phyloP scores from a whole-genome alignment of 2,888 invertebrate species.

The Cepaea hortensis region DNA sequence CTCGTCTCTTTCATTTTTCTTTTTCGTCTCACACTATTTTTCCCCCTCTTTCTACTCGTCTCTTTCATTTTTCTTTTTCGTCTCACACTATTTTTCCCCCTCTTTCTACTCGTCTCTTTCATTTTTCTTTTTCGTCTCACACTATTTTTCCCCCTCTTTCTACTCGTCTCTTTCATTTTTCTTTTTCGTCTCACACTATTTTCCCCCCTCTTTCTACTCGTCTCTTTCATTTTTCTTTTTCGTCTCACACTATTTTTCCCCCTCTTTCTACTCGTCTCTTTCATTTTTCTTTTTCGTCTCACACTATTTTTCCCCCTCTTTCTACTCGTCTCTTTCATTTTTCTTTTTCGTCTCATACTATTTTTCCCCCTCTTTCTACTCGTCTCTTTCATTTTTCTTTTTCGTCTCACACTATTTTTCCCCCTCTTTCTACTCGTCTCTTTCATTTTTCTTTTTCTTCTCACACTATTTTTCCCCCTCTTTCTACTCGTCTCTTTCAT shows the following conservation, averaged over 20 bases:
- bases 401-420: not conserved
- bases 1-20: not conserved
- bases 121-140: not conserved
- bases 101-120: not conserved
- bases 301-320: not conserved
- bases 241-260: not conserved
- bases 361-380: not conserved
- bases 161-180: not conserved
- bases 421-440: not conserved
- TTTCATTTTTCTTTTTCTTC: not conserved
- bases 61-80: not conserved
- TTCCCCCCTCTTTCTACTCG: not conserved
- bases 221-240: not conserved
- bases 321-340: not conserved
- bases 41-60: not conserved
- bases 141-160: not conserved
- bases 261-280: not conserved
- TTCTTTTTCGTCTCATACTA: not conserved
- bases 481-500: not conserved
- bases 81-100: not conserved
- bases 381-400: not conserved
- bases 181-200: not conserved
- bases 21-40: not conserved
- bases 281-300: not conserved
- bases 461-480: not conserved